Percentiles rank a stretch among this genome's conserved stretches.
phyloP scores from a whole-genome alignment of 2,797 vertebrate species.

The Myotis pilosus region DNA sequence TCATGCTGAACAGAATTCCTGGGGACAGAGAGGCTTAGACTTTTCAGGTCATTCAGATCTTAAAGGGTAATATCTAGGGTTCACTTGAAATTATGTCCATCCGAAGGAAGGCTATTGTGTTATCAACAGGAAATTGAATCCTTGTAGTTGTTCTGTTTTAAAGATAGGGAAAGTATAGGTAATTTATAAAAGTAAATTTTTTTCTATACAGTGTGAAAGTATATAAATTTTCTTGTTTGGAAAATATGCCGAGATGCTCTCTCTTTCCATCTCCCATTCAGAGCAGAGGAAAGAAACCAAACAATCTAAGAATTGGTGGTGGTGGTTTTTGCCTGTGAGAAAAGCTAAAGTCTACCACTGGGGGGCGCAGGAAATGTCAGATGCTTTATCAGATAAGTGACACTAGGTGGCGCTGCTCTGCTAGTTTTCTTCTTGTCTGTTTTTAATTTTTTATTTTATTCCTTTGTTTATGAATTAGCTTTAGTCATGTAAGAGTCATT shows the following conservation, averaged over 20 bases:
- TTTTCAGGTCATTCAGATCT: background rate
- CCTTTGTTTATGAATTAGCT: constrained; percentile 67
- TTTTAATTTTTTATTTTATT: constrained; percentile 45
- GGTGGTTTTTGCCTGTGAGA: background rate
- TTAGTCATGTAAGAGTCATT: background rate
- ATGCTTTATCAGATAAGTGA: constrained; percentile 46
- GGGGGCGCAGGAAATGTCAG: constrained; percentile 63
- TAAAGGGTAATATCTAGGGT: background rate
- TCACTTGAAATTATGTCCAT: background rate
- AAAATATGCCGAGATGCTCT: background rate
- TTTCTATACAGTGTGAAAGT: background rate
- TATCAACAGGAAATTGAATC: background rate
- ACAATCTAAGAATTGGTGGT: background rate
- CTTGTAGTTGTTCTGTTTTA: background rate
- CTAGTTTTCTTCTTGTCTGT: constrained; percentile 64
- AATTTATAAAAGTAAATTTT: background rate
- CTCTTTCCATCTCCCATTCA: background rate
- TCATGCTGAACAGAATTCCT: background rate
- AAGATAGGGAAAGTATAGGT: background rate
- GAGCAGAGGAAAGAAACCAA: background rate
- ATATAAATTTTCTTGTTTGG: background rate
- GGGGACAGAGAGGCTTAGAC: background rate
- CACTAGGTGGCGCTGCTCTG: constrained; percentile 74
- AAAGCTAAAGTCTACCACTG: constrained; percentile 12
- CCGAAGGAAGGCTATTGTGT: background rate